Conservation (phyloP, 2,888 invertebrate genomes). For the Parnassius mnemosyne region DNA sequence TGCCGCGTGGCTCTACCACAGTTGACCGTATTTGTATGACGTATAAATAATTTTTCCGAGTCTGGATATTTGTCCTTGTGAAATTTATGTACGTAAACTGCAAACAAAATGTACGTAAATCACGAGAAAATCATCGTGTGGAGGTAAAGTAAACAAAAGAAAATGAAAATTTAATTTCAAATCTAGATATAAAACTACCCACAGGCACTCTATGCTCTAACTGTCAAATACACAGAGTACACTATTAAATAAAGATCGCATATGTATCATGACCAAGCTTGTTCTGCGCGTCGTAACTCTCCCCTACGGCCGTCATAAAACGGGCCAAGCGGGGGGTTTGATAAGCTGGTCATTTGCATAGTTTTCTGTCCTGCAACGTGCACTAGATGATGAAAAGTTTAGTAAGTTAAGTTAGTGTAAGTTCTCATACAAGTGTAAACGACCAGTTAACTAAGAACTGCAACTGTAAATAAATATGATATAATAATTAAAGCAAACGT, state of each 20-base stretch:
- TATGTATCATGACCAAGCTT: constrained; percentile 44
- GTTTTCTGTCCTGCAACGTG: constrained; percentile 5
- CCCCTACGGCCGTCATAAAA: constrained; percentile 49
- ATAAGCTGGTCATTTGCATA: constrained; percentile 44
- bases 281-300: constrained; percentile 32
- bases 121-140: too few relatives aligned
- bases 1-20: too few relatives aligned
- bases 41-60: too few relatives aligned
- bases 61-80: too few relatives aligned
- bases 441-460: not conserved
- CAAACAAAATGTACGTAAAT: too few relatives aligned
- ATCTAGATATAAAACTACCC: constrained; percentile 12
- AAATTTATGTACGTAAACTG: too few relatives aligned
- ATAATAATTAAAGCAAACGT: too few relatives aligned
- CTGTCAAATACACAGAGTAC: constrained; percentile 38
- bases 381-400: not conserved
- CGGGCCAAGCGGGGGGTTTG: constrained; percentile 48
- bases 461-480: not conserved
- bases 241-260: constrained; percentile 58
- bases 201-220: constrained; percentile 3
- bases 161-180: not conserved
- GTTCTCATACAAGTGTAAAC: constrained; percentile 4
- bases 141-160: too few relatives aligned
- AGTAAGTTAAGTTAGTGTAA: not conserved
- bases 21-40: too few relatives aligned